These are phyloP conservation scores for Willisornis vidua DNA, from an alignment of 2,113 vertebrate species.

Conservation along the genomic window DNA sequence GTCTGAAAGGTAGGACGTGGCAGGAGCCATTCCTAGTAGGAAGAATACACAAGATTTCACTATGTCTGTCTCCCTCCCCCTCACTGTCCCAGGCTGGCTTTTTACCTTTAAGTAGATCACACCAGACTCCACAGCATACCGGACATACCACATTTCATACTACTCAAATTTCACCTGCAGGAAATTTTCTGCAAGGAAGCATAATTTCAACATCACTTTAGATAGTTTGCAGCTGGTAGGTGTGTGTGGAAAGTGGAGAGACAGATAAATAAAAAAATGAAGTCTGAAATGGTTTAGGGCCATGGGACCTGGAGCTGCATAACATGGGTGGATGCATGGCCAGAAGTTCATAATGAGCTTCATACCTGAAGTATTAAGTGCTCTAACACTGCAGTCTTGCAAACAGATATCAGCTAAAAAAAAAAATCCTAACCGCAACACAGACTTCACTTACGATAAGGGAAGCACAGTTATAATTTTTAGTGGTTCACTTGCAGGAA, in stretches of 20 bases:
- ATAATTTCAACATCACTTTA: background rate
- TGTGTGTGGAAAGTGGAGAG: rapidly evolving
- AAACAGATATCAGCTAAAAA: background rate
- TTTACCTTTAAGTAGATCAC: background rate
- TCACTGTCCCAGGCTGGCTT: background rate
- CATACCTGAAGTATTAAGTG: background rate
- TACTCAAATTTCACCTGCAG: background rate
- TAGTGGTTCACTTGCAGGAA: background rate
- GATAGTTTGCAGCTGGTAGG: background rate
- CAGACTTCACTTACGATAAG: background rate
- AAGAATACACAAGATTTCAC: background rate
- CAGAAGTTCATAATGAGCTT: background rate
- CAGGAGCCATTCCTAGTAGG: rapidly evolving
- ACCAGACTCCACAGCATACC: background rate
- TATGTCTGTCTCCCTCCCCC: background rate
- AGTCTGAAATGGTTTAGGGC: background rate
- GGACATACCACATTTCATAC: rapidly evolving
- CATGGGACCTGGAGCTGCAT: background rate
- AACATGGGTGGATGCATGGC: background rate
- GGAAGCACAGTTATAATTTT: background rate
- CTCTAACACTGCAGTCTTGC: background rate
- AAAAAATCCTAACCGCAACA: background rate
- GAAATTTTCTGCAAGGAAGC: background rate
- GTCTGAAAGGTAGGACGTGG: background rate
- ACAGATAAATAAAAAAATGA: background rate